These are phyloP conservation scores for Kuschelorhynchus macadamiae DNA, from an alignment of 2,888 invertebrate species.

Conservation along the genomic window DNA sequence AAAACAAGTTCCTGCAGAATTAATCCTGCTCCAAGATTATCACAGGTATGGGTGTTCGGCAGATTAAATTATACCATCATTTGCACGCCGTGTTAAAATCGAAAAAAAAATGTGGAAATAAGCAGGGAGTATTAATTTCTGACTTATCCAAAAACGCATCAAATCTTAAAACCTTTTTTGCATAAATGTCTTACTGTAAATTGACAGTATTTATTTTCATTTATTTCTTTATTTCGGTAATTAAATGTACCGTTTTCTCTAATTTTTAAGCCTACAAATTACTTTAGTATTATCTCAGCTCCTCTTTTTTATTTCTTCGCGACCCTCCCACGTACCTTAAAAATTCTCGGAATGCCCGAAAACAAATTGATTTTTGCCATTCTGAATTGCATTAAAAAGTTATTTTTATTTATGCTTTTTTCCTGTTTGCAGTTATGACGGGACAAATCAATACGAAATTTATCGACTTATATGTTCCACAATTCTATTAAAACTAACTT, in stretches of 20 bases:
- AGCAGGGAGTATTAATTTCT: constrained; percentile 34
- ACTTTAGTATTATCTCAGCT: no score
- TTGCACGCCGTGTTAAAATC: constrained; percentile 40
- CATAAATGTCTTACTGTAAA: constrained; percentile 31
- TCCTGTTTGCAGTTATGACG: no score
- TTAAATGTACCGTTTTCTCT: constrained; percentile 14
- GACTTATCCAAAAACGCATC: constrained; percentile 39
- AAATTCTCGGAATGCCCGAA: no score
- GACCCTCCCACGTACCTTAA: no score
- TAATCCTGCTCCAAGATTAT: constrained; percentile 42
- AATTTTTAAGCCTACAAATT: constrained; percentile 15
- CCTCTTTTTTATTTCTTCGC: no score
- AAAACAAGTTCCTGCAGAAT: constrained; percentile 43
- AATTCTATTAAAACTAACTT: no score
- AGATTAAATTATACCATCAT: constrained; percentile 49
- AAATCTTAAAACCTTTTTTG: constrained; percentile 17
- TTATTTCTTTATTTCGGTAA: constrained; percentile 3
- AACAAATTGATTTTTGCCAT: no score
- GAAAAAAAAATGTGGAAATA: constrained; percentile 39
- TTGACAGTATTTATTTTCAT: constrained; percentile 31
- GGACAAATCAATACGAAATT: no score
- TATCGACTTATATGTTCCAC: no score
- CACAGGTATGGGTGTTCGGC: constrained; percentile 40
- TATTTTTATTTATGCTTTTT: no score
- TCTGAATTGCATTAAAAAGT: no score